Base-by-base conservation (phyloP, 2,113 vertebrate genomes). In the Scolopax mira region DNA sequence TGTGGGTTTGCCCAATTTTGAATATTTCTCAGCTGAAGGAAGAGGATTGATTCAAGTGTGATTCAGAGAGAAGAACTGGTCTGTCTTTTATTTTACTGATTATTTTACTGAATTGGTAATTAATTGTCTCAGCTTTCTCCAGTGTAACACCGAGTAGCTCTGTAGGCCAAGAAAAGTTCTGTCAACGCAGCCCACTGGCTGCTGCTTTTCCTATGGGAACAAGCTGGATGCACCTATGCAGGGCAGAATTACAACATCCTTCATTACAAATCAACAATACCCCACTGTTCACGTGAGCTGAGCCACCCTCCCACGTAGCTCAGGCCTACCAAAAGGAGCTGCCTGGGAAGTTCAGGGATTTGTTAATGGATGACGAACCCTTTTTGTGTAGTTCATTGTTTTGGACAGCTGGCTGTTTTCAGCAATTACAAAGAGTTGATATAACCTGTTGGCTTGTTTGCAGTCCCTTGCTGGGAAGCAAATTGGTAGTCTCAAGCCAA, bases 151-250 rank as follows among this genome's bases (percentile, higher is more conserved):
- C 14, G n/a, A 72, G 15, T 58, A 80, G 14, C 3, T 61, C 44
- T 65, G 19, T 19, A 61, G 30, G 23, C 51, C 15, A 54, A 66
- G 60, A 41, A 54, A 72, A 57, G 1, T 86, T 79, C 52, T 86
- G 31, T 30, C 28, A 30, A 1, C 66, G 41, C 13, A 5, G 2
- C 30, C 33, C 49, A 73, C 13, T 0, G 1, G 17, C 17, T 73
- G 52, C 22, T 67, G 5, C 19, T 85, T 78, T 75, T 52, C 58
- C 22, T 35, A 3, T 7, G 24, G 0, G 7, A 65, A 49, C 0
- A 1, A 62, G 11, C 22, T 18, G 4, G 14, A 24, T 9, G 10
- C 25, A 31, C 42, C 25, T 74, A 6, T 67, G 42, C 52, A 74
- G 49, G 13, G 24, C 65, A 72, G 39, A 31, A 72, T 52, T 55